Conservation (phyloP, 2,113 vertebrate species). For the Corvus hawaiiensis region DNA sequence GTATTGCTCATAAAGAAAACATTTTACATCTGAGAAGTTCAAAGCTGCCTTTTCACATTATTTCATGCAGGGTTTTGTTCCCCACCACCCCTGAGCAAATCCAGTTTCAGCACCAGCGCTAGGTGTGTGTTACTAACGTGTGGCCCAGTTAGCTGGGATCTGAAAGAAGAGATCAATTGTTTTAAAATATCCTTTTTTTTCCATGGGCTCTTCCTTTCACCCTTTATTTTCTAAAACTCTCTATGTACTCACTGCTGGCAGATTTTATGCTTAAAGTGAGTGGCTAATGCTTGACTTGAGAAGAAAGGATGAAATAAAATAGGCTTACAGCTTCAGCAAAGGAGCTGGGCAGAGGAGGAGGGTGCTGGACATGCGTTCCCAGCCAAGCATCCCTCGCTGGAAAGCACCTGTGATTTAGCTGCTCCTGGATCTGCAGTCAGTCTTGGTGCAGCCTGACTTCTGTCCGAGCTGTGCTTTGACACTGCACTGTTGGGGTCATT, state of each 20-base stretch:
- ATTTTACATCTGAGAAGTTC: neutral
- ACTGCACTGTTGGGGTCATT: neutral
- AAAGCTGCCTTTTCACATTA: neutral
- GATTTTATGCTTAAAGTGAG: neutral
- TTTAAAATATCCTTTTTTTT: neutral
- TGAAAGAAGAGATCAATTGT: neutral
- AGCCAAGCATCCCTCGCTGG: neutral
- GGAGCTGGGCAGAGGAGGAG: neutral
- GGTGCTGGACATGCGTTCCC: neutral
- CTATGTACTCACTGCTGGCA: neutral
- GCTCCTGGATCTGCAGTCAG: neutral
- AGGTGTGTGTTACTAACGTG: neutral
- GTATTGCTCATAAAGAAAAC: neutral
- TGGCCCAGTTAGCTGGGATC: neutral
- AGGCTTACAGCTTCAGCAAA: neutral
- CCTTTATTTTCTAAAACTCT: slow-evolving; percentile 2
- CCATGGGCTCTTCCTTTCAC: neutral
- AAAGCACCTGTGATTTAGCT: neutral
- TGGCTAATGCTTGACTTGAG: neutral
- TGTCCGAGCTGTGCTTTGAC: neutral
- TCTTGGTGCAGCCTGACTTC: neutral
- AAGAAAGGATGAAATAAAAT: slow-evolving; percentile 8
- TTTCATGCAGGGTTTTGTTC: neutral
- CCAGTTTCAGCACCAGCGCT: neutral
- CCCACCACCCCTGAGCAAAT: neutral